Percentiles rank a stretch among this genome's conserved stretches.
These are phyloP conservation scores for Linepithema humile DNA, from an alignment of 1,140 invertebrate species.

Conservation along the genomic window DNA sequence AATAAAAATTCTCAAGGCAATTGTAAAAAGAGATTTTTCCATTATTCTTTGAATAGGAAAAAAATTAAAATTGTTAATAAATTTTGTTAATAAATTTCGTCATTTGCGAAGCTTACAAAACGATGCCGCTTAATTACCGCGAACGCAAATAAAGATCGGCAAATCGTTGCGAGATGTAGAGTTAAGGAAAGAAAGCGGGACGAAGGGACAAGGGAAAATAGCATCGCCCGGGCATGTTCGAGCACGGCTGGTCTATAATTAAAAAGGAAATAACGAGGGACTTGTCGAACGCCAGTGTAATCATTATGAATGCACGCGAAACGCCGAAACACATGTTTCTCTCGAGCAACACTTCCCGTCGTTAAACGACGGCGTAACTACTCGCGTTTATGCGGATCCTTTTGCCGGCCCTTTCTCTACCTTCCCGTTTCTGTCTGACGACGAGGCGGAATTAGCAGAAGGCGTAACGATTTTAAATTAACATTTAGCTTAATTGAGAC, in stretches of 20 bases:
- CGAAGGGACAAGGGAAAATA: slow-evolving; percentile 30
- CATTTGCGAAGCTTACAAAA: not conserved
- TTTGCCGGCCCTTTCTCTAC: slow-evolving; percentile 44
- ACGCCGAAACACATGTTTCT: slow-evolving; percentile 80
- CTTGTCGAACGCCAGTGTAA: slow-evolving; percentile 75
- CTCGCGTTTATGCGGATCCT: slow-evolving; percentile 69
- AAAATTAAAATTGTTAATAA: not conserved
- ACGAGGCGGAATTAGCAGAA: slow-evolving; percentile 39
- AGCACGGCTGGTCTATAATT: slow-evolving; percentile 65
- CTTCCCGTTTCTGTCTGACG: slow-evolving; percentile 24
- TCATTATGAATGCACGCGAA: slow-evolving; percentile 76
- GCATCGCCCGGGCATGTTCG: slow-evolving; percentile 38
- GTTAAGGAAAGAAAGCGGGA: not conserved
- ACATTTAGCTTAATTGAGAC: not conserved
- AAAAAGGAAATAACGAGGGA: slow-evolving; percentile 74
- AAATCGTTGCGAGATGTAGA: not conserved
- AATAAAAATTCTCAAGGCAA: not conserved
- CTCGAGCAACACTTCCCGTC: slow-evolving; percentile 80
- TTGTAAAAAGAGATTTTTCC: not conserved
- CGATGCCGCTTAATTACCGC: not conserved
- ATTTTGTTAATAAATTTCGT: not conserved
- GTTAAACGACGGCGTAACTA: slow-evolving; percentile 80
- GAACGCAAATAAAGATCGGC: not conserved
- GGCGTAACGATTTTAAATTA: slow-evolving; percentile 35
- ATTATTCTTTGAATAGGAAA: not conserved